Conservation (phyloP, 1,140 invertebrate genomes). For the Cyclina sinensis region DNA sequence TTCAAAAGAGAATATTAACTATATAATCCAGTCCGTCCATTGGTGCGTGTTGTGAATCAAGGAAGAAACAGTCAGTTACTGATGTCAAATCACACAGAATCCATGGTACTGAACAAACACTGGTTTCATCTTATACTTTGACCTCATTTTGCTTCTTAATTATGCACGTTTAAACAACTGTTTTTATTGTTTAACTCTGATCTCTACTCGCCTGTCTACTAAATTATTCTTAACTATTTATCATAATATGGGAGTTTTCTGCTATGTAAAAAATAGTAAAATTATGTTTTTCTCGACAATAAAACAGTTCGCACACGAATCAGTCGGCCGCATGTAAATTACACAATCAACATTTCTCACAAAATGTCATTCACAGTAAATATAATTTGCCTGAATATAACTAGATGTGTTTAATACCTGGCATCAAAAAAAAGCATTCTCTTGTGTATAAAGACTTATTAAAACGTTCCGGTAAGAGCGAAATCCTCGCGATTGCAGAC, state of each 20-base stretch:
- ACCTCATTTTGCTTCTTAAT: conserved; percentile 58
- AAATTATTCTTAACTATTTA: conserved; percentile 64
- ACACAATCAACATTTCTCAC: conserved; percentile 26
- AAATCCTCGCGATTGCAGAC: conserved; percentile 24
- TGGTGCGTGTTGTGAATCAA: not conserved
- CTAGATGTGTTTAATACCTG: conserved; percentile 19
- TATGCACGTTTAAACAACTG: conserved; percentile 64
- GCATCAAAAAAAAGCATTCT: conserved; percentile 21
- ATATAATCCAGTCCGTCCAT: not conserved
- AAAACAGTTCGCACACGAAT: conserved; percentile 12
- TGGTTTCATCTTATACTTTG: conserved; percentile 21
- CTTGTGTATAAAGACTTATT: not conserved
- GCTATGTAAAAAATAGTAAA: conserved; percentile 21
- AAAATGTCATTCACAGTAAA: conserved; percentile 35
- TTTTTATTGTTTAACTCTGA: conserved; percentile 60
- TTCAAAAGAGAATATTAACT: not conserved
- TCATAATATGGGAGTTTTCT: conserved; percentile 50
- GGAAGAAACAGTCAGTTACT: not conserved
- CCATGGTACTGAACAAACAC: not conserved
- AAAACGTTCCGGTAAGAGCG: not conserved
- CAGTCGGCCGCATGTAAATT: conserved; percentile 25
- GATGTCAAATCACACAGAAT: not conserved
- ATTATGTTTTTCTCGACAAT: conserved; percentile 14
- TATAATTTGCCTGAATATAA: conserved; percentile 8
- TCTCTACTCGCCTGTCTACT: conserved; percentile 34